phyloP scores from a whole-genome alignment of 2,113 vertebrate species.

The Anas platyrhynchos region DNA sequence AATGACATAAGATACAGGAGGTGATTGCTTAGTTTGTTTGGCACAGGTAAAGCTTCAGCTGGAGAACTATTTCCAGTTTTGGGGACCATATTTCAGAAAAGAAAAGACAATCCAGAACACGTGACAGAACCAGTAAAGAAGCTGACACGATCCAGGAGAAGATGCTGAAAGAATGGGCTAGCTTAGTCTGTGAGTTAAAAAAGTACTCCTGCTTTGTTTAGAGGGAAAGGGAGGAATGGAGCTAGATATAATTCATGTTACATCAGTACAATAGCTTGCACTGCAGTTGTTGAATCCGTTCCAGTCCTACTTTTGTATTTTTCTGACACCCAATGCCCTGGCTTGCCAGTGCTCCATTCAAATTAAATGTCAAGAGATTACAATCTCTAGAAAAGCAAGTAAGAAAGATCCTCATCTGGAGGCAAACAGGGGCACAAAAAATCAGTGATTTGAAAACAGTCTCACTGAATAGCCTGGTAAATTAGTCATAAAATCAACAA shows the following conservation, averaged over 20 bases:
- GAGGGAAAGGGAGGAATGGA: accelerated
- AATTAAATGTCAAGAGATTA: background rate
- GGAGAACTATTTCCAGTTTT: background rate
- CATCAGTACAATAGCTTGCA: background rate
- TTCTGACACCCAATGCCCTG: background rate
- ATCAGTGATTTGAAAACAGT: background rate
- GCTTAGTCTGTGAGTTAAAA: background rate
- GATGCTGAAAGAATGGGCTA: background rate
- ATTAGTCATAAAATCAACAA: background rate
- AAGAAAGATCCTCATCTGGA: background rate
- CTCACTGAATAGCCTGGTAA: background rate
- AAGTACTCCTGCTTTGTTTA: background rate
- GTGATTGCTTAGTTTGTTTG: background rate
- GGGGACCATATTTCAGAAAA: background rate
- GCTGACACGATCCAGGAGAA: background rate
- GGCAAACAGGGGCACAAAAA: background rate
- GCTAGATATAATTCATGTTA: background rate
- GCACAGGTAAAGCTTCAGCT: background rate
- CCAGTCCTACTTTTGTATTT: background rate
- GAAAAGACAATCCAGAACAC: background rate
- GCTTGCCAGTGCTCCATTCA: background rate
- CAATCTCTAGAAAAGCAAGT: background rate
- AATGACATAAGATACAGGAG: background rate
- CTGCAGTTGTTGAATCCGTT: background rate
- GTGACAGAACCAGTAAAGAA: background rate